phyloP scores from a whole-genome alignment of 1,140 invertebrate species.

The Drosophila sechellia region DNA sequence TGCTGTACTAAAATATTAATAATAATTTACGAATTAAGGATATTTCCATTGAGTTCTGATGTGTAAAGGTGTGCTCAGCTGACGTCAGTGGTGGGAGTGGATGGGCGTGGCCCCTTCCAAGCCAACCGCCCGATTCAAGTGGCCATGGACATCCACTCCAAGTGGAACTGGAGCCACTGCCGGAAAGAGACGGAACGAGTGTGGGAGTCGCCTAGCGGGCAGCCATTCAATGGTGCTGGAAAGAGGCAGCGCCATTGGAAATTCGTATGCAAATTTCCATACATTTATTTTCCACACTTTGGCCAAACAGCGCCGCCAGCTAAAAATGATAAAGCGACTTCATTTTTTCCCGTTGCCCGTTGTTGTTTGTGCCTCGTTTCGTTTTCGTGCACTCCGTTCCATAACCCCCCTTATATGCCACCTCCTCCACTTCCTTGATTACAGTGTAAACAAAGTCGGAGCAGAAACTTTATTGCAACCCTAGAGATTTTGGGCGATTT shows the following conservation, averaged over 20 bases:
- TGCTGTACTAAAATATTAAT: background rate
- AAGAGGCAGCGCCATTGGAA: conserved; percentile 63
- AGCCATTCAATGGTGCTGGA: conserved; percentile 10
- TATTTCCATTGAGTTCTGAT: background rate
- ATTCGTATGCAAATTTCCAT: conserved; percentile 79
- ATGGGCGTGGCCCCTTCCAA: conserved; percentile 28
- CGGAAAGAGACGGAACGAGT: conserved; percentile 29
- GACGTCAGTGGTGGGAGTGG: conserved; percentile 31
- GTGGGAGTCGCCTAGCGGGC: conserved; percentile 51
- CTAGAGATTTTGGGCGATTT: too few relatives aligned
- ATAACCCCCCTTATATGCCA: background rate
- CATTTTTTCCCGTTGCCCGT: conserved; percentile 57
- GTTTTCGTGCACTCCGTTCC: conserved; percentile 59
- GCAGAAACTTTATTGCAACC: too few relatives aligned
- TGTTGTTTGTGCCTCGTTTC: conserved; percentile 56
- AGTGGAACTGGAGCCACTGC: conserved; percentile 17
- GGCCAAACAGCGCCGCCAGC: conserved; percentile 72
- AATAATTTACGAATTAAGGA: background rate
- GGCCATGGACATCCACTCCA: conserved; percentile 30
- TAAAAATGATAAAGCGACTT: conserved; percentile 82
- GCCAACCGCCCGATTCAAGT: conserved; percentile 28
- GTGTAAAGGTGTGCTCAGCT: conserved; percentile 5
- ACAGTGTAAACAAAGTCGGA: conserved; percentile 1
- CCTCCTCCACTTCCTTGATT: background rate
- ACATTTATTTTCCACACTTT: conserved; percentile 81